Evolutionary conservation across 2,797 vertebrate species (phyloP).

Genomic region (Typhlichthys eigenmanni): DNA sequence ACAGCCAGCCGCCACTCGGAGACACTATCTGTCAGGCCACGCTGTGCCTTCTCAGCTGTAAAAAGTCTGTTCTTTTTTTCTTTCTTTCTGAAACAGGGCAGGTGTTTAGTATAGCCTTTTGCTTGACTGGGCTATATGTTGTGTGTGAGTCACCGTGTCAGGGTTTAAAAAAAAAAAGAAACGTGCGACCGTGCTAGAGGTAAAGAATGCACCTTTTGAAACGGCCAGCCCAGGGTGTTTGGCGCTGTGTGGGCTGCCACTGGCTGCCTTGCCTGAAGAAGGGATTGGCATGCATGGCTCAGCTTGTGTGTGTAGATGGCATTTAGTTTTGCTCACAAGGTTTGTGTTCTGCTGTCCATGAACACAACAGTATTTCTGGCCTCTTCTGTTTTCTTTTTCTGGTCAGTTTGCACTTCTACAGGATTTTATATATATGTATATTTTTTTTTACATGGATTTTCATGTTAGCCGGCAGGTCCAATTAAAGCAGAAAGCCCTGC

Average conservation of each 20-base stretch:
- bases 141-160: conserved; percentile 35
- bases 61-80: conserved; percentile 6
- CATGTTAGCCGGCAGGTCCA: conserved; percentile 50
- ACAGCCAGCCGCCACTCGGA: conserved; percentile 48
- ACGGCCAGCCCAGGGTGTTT: conserved; percentile 47
- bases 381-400: conserved; percentile 36
- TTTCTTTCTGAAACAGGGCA: conserved; percentile 47
- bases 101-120: conserved; percentile 57
- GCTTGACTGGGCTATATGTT: conserved; percentile 36
- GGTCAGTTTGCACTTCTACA: conserved; percentile 30
- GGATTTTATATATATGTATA: neutral
- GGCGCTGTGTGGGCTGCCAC: conserved; percentile 42
- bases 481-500: conserved; percentile 42
- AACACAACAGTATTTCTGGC: conserved; percentile 30
- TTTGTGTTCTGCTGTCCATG: conserved; percentile 38
- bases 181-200: conserved; percentile 13
- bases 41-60: conserved; percentile 38
- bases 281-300: conserved; percentile 42
- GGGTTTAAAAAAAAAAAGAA: conserved; percentile 36
- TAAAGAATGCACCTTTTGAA: conserved; percentile 47
- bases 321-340: conserved; percentile 47
- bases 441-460: conserved; percentile 44
- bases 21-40: conserved; percentile 41
- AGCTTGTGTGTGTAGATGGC: conserved; percentile 45
- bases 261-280: conserved; percentile 41